A percentile compares a stretch with the other conserved stretches of the same genome.
phyloP scores from a whole-genome alignment of 2,113 vertebrate genomes.

The Lucifuga dentata region DNA sequence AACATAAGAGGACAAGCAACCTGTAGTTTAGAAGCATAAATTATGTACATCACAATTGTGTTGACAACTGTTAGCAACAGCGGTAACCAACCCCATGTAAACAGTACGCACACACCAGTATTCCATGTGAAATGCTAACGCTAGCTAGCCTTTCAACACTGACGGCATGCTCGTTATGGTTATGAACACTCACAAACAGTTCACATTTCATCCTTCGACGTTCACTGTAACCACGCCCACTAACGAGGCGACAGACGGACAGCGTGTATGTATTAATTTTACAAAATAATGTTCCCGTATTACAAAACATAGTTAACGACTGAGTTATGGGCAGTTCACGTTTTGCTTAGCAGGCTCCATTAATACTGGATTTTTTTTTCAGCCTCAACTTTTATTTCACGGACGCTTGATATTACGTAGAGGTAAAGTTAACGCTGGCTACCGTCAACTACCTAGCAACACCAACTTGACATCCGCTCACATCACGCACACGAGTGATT shows the following conservation, averaged over 20 bases:
- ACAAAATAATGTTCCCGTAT: too few relatives aligned
- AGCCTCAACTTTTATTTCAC: too few relatives aligned
- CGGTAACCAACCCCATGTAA: neutral
- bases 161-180: conserved; percentile 4
- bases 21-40: neutral
- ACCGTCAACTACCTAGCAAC: conserved; percentile 52
- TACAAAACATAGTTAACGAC: neutral
- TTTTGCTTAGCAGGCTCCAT: neutral
- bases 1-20: neutral
- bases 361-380: neutral
- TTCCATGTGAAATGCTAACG: too few relatives aligned
- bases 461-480: conserved; percentile 62
- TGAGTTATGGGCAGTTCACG: neutral
- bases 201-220: conserved; percentile 56
- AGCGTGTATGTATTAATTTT: neutral
- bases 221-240: conserved; percentile 71
- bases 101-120: neutral
- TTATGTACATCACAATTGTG: neutral
- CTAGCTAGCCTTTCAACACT: conserved; percentile 1
- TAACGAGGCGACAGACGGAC: conserved; percentile 23
- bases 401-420: neutral
- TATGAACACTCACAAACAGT: conserved; percentile 41
- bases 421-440: conserved; percentile 36
- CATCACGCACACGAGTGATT: conserved; percentile 58
- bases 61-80: neutral